Percentiles rank a stretch among this genome's conserved stretches.
These are phyloP conservation scores for Epinotia demarniana DNA, from an alignment of 2,888 invertebrate genomes.

Conservation along the genomic window DNA sequence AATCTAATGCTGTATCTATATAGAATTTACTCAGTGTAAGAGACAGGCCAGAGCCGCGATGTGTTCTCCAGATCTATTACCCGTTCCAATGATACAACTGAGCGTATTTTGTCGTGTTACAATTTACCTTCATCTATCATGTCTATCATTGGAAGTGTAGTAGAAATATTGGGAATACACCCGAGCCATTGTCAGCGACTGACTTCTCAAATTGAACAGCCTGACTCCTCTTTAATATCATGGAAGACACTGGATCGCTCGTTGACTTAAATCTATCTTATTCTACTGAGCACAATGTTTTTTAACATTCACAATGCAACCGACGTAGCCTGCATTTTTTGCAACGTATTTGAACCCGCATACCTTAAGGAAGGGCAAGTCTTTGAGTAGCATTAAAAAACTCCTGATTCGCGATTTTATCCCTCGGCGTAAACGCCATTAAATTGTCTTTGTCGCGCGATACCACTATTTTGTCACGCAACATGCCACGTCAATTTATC, in stretches of 20 bases:
- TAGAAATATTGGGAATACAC: not conserved
- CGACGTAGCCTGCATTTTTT: not conserved
- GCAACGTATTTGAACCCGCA: constrained; percentile 7
- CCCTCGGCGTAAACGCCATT: not conserved
- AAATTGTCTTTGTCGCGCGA: constrained; percentile 1
- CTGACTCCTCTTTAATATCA: constrained; percentile 37
- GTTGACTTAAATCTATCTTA: constrained; percentile 36
- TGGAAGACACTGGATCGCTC: constrained; percentile 55
- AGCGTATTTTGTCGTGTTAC: not conserved
- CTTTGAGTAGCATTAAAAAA: not conserved
- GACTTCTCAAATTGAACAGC: not conserved
- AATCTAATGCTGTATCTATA: constrained; percentile 51
- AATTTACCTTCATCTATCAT: not conserved
- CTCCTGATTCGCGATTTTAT: not conserved
- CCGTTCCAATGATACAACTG: not conserved
- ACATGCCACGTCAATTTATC: not conserved
- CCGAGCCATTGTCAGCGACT: not conserved
- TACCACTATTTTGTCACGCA: not conserved
- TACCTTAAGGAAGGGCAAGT: not conserved
- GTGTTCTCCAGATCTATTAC: not conserved
- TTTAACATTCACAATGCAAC: not conserved
- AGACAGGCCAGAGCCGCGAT: constrained; percentile 19
- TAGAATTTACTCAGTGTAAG: constrained; percentile 45
- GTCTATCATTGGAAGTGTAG: not conserved
- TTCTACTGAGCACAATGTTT: constrained; percentile 41